phyloP scores from a whole-genome alignment of 2,797 vertebrate genomes.

The Gobio occitaniae region DNA sequence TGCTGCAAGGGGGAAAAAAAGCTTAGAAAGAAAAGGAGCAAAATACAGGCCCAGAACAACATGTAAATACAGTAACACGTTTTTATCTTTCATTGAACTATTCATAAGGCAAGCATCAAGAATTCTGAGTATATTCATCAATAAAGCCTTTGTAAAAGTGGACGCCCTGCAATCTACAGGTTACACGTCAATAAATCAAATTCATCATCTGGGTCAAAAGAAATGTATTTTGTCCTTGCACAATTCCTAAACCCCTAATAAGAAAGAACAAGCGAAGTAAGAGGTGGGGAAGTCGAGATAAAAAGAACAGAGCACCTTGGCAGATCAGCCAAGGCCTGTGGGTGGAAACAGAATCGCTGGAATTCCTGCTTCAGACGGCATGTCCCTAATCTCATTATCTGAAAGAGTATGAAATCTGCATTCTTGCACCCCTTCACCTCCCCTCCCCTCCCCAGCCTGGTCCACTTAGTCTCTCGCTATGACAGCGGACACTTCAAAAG shows the following conservation, averaged over 20 bases:
- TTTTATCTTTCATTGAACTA: not conserved
- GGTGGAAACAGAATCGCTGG: constrained; percentile 67
- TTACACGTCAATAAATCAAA: not conserved
- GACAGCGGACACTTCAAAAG: constrained; percentile 56
- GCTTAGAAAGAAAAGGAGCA: too few relatives aligned
- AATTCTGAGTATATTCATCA: not conserved
- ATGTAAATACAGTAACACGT: not conserved
- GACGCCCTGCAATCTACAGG: not conserved
- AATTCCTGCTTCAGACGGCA: constrained; percentile 73
- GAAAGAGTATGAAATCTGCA: constrained; percentile 77
- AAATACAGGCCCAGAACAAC: not conserved
- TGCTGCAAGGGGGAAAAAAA: too few relatives aligned
- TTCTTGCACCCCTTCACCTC: constrained; percentile 65
- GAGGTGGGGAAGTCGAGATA: not conserved
- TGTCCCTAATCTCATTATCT: constrained; percentile 79
- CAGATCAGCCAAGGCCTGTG: constrained; percentile 49
- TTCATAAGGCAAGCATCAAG: not conserved
- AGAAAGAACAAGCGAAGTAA: constrained; percentile 19
- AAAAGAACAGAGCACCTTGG: constrained; percentile 23
- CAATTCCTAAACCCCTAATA: not conserved
- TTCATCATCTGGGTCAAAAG: not conserved
- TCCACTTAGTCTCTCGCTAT: constrained; percentile 14
- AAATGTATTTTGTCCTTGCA: not conserved
- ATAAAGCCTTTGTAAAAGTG: constrained; percentile 5
- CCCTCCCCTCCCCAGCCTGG: not conserved